phyloP scores from a whole-genome alignment of 2,888 invertebrate genomes.

The Tuta absoluta region DNA sequence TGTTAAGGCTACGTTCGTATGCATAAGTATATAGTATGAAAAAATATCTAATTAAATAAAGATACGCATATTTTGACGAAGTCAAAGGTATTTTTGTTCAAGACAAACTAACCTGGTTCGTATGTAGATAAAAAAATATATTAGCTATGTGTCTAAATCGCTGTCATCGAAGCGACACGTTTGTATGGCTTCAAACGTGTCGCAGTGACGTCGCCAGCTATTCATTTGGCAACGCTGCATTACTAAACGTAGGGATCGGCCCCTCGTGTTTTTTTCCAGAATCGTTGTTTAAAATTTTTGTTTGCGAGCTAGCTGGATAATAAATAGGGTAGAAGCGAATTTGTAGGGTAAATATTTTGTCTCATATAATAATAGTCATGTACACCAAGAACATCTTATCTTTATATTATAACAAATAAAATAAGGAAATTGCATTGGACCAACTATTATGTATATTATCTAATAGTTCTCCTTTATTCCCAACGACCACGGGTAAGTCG shows the following conservation, averaged over 20 bases:
- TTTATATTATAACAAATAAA: not conserved
- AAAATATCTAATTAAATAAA: too few relatives aligned
- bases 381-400: not conserved
- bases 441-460: too few relatives aligned
- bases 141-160: not conserved
- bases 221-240: slow-evolving; percentile 15
- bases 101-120: too few relatives aligned
- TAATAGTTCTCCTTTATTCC: too few relatives aligned
- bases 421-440: too few relatives aligned
- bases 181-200: slow-evolving; percentile 6
- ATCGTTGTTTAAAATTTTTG: not conserved
- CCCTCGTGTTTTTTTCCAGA: not conserved
- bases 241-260: slow-evolving; percentile 9
- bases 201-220: not conserved
- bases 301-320: not conserved
- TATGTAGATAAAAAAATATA: too few relatives aligned
- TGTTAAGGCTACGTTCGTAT: too few relatives aligned
- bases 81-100: too few relatives aligned
- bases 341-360: slow-evolving; percentile 7
- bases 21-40: too few relatives aligned
- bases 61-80: too few relatives aligned
- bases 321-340: not conserved
- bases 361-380: not conserved
- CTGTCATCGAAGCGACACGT: not conserved
- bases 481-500: too few relatives aligned